These are phyloP conservation scores for Mallotus villosus DNA, from an alignment of 2,797 vertebrate genomes.

Conservation along the genomic window DNA sequence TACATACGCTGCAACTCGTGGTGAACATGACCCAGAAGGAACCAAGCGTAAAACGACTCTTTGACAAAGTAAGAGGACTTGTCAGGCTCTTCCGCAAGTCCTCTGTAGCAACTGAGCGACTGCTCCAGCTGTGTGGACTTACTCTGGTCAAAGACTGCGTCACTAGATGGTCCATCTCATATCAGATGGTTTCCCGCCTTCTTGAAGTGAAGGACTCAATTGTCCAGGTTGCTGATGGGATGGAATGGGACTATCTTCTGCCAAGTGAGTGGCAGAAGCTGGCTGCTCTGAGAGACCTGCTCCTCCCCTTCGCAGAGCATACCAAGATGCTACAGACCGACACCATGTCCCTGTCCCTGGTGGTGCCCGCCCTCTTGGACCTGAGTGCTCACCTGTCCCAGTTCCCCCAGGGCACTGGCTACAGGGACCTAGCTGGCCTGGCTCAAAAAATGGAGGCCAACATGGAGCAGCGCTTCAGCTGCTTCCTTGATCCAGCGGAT, in stretches of 20 bases:
- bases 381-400: constrained; percentile 22
- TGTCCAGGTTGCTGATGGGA: constrained; percentile 18
- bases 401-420: constrained; percentile 21
- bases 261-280: constrained; percentile 30
- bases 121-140: constrained; percentile 17
- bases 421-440: constrained; percentile 26
- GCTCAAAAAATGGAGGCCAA: constrained; percentile 20
- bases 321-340: constrained; percentile 31
- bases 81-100: constrained; percentile 19
- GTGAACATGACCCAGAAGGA: constrained; percentile 30
- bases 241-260: constrained; percentile 24
- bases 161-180: constrained; percentile 28
- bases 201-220: constrained; percentile 29
- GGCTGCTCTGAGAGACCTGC: constrained; percentile 16
- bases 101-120: constrained; percentile 13
- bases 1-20: constrained; percentile 24
- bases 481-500: constrained; percentile 24
- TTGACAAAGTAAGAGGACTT: constrained; percentile 22
- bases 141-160: constrained; percentile 25
- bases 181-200: constrained; percentile 16
- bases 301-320: constrained; percentile 33
- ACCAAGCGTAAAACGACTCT: constrained; percentile 7
- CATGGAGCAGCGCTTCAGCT: constrained; percentile 15
- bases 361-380: constrained; percentile 31
- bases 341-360: constrained; percentile 21